Evolutionary conservation across 2,888 invertebrate genomes (phyloP).

Genomic region (Eristalis intricaria): DNA sequence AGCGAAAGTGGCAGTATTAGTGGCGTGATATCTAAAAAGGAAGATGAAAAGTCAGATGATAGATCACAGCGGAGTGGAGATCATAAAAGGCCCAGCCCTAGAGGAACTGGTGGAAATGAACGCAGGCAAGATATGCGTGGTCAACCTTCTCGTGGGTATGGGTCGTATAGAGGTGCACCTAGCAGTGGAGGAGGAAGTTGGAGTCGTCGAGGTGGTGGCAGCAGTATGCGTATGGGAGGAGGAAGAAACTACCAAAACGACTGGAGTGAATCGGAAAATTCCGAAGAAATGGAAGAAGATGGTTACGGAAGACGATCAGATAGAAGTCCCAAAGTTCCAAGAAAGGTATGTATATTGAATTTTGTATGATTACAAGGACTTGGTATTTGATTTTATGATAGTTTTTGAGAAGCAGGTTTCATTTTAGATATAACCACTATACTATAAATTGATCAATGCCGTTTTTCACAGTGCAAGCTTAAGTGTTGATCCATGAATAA

Average conservation of each 20-base stretch:
- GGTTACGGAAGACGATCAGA: slow-evolving; percentile 83
- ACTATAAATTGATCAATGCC: no score
- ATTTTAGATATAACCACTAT: no score
- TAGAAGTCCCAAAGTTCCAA: slow-evolving; percentile 82
- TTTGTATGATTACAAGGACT: neutral
- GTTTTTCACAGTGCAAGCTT: no score
- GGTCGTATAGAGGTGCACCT: slow-evolving; percentile 82
- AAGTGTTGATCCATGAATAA: no score
- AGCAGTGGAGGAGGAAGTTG: slow-evolving; percentile 81
- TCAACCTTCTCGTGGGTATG: slow-evolving; percentile 77
- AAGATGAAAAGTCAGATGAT: slow-evolving; percentile 53
- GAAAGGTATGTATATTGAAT: slow-evolving; percentile 77
- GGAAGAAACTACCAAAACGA: slow-evolving; percentile 81
- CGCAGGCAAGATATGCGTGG: slow-evolving; percentile 81
- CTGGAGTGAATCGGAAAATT: slow-evolving; percentile 85
- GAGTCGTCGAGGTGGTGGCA: slow-evolving; percentile 79
- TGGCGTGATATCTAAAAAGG: slow-evolving; percentile 43
- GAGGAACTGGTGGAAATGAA: slow-evolving; percentile 81
- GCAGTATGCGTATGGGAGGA: slow-evolving; percentile 76
- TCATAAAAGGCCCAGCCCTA: slow-evolving; percentile 78
- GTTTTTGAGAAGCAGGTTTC: no score
- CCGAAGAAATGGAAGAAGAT: slow-evolving; percentile 89
- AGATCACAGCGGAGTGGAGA: slow-evolving; percentile 72
- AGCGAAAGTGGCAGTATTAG: slow-evolving; percentile 63
- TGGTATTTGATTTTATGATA: no score